Evolutionary conservation across 2,113 vertebrate genomes (phyloP), one percentile per base, ranked within the genome.

Genomic region (Zosterops borbonicus): DNA sequence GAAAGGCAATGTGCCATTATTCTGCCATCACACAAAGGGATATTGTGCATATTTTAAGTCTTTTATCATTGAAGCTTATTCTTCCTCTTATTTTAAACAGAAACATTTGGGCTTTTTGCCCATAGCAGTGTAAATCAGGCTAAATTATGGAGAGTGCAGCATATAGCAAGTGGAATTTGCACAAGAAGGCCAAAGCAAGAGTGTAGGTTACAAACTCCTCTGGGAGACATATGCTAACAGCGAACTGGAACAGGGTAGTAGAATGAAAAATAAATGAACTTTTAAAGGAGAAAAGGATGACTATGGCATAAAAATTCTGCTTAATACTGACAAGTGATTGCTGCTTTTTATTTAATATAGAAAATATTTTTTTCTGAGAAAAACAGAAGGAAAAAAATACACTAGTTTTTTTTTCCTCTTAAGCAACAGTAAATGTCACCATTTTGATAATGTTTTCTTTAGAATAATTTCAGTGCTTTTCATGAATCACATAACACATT

Each of bases 1-100:
- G 4, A 60, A 56, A 39, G 8, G 1, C 0, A 0, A 60, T 8
- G 2, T 37, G 8, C 10, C 24, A 39, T 62, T 77, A 77, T 24
- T 77, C 63, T 80, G 23, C 27, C 24, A 28, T 50, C 29, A 47
- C 39, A 80, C 8, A 55, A 82, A 83, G 4, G 11, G 24, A 44
- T 25, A 21, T 13, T 69, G 49, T 12, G 9, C 9, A 28, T 52
- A 37, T 56, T 85, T 83, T 69, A n/a, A 55, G 28, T 17, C 14
- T 74, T 69, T n/a, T 62, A 41, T 69, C 14, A 22, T 37, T 80
- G 23, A 74, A 5, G 25, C 13, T 69, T 69, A 24, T 46, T 55
- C 2, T 73, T 79, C 35, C 15, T 58, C 6, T 53, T 73, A 65
- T 74, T 39, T 50, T 56, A 39, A 77, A 75, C 1, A 69, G 53